Conservation (phyloP, 2,888 invertebrate genomes). For the Tinea semifulvella region DNA sequence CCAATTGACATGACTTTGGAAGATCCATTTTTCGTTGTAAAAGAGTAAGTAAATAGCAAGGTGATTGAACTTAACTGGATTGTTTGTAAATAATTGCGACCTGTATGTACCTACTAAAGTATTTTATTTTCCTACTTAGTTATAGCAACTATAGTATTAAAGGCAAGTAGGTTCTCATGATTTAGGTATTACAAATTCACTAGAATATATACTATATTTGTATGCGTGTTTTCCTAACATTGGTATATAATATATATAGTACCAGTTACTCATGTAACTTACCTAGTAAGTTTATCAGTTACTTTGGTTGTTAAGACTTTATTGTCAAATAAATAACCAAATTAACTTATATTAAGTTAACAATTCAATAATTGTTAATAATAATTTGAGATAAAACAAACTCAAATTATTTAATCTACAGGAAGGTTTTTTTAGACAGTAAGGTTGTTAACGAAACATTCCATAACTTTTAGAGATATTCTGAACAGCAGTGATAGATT, state of each 20-base stretch:
- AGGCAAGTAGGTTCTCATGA: not conserved
- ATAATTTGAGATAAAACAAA: no score
- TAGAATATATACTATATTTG: not conserved
- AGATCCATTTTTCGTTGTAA: slow-evolving; percentile 98
- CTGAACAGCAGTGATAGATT: no score
- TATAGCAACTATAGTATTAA: not conserved
- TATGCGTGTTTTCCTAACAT: not conserved
- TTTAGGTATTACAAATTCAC: not conserved
- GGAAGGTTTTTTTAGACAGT: no score
- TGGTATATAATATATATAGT: not conserved
- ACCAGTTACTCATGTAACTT: no score
- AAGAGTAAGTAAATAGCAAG: slow-evolving; percentile 81
- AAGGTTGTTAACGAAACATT: no score
- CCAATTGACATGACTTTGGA: slow-evolving; percentile 93
- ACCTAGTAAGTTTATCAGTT: no score
- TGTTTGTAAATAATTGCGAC: slow-evolving; percentile 1
- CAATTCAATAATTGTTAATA: no score
- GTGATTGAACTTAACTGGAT: not conserved
- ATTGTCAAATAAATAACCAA: no score
- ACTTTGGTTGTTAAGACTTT: no score
- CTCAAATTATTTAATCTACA: no score
- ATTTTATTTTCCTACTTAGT: not conserved
- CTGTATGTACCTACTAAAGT: not conserved
- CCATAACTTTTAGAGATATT: no score
- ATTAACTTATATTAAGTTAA: no score